These are phyloP conservation scores for Caenorhabditis remanei DNA, from an alignment of 1,140 invertebrate genomes.

Conservation along the genomic window DNA sequence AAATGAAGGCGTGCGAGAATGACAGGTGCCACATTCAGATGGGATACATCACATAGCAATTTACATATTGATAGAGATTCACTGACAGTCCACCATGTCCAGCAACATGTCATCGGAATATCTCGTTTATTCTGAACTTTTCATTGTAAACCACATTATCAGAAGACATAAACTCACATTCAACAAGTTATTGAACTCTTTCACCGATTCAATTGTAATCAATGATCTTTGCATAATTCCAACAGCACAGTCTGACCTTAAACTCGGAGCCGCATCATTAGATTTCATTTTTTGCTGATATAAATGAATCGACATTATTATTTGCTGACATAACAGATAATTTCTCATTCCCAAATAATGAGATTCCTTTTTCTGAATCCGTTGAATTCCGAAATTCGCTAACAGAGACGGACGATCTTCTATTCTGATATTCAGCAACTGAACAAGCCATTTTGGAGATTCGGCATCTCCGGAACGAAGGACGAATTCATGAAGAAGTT, in stretches of 20 bases:
- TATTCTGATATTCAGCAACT: neutral
- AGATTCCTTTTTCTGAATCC: neutral
- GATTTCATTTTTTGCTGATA: constrained; percentile 49
- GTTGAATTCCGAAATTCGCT: neutral
- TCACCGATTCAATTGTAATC: constrained; percentile 32
- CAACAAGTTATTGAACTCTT: constrained; percentile 39
- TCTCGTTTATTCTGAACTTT: constrained; percentile 26
- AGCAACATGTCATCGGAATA: constrained; percentile 46
- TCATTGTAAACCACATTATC: no score
- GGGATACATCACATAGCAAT: constrained; percentile 33
- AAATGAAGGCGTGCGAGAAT: constrained; percentile 32
- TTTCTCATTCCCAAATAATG: constrained; percentile 37
- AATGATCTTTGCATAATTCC: constrained; percentile 43
- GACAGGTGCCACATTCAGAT: constrained; percentile 29
- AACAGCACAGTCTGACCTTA: constrained; percentile 26
- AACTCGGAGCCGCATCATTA: constrained; percentile 13
- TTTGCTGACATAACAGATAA: constrained; percentile 21
- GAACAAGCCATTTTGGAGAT: constrained; percentile 26
- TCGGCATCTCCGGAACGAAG: neutral
- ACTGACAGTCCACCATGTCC: constrained; percentile 51
- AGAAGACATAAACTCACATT: constrained; percentile 1
- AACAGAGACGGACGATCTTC: constrained; percentile 20
- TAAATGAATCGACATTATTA: constrained; percentile 40
- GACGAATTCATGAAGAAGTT: constrained; percentile 1
- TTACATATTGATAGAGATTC: constrained; percentile 50